Evolutionary conservation across 2,888 invertebrate species (phyloP).

Genomic region (Laothoe populi): DNA sequence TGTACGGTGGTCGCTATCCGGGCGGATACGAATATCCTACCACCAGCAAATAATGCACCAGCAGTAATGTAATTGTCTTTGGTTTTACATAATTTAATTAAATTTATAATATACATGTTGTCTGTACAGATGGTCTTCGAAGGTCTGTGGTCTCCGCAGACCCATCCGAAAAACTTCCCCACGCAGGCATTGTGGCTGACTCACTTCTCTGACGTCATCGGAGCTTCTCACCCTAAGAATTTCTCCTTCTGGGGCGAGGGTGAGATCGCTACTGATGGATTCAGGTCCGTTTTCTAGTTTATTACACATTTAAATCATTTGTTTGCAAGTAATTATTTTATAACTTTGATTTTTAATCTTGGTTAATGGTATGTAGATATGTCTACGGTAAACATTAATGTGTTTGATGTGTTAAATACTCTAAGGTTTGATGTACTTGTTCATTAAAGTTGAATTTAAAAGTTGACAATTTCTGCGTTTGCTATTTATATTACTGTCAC

Average conservation of each 20-base stretch:
- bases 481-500: too few relatives aligned
- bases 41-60: too few relatives aligned
- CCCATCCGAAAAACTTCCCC: conserved; percentile 98
- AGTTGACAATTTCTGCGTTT: too few relatives aligned
- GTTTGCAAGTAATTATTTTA: not conserved
- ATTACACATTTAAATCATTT: not conserved
- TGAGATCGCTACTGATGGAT: conserved; percentile 93
- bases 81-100: too few relatives aligned
- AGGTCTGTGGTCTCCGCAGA: conserved; percentile 97
- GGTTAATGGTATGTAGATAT: too few relatives aligned
- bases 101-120: not conserved
- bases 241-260: conserved; percentile 97
- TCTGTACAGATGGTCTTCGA: conserved; percentile 90
- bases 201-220: conserved; percentile 98
- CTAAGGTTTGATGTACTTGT: too few relatives aligned
- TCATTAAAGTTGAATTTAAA: too few relatives aligned
- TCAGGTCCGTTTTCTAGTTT: conserved; percentile 84
- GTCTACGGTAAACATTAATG: too few relatives aligned
- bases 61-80: not conserved
- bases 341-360: too few relatives aligned
- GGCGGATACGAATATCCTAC: too few relatives aligned
- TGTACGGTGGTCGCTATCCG: too few relatives aligned
- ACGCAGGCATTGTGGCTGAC: conserved; percentile 93
- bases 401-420: too few relatives aligned
- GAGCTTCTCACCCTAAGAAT: conserved; percentile 95